These are phyloP conservation scores for Andrena cerasifolii DNA, from an alignment of 1,140 invertebrate genomes.

Conservation along the genomic window DNA sequence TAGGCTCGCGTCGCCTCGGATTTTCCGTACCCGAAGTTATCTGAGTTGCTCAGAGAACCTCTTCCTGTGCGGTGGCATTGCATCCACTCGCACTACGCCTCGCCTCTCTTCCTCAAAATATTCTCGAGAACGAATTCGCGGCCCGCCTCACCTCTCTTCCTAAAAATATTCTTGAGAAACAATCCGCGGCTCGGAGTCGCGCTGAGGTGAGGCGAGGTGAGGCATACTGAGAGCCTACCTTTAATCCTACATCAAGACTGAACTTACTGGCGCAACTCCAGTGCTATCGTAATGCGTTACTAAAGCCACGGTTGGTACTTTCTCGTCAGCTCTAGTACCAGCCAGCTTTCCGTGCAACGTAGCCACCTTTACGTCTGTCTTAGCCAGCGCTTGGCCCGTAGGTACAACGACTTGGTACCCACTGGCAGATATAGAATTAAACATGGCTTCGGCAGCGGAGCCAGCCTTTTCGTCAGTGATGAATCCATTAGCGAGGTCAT, in stretches of 20 bases:
- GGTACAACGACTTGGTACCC: conserved; percentile 93
- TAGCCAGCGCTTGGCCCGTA: conserved; percentile 86
- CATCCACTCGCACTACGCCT: no score
- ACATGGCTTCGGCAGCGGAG: conserved; percentile 90
- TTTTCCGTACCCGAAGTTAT: no score
- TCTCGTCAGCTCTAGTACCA: conserved; percentile 90
- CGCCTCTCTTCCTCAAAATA: no score
- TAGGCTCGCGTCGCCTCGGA: no score
- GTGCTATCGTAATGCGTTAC: conserved; percentile 97
- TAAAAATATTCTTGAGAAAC: no score
- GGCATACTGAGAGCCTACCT: no score
- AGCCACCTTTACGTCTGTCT: conserved; percentile 91
- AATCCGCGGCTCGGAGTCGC: no score
- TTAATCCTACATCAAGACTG: conserved; percentile 14
- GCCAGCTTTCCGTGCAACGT: conserved; percentile 94
- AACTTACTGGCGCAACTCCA: conserved; percentile 92
- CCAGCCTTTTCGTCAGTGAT: conserved; percentile 83
- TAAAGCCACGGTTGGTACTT: conserved; percentile 93
- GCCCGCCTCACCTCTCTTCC: no score
- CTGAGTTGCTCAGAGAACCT: no score
- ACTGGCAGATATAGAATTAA: conserved; percentile 94
- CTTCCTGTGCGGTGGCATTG: no score
- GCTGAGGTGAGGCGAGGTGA: no score
- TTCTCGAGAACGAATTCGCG: no score
- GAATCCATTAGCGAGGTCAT: conserved; percentile 86